Evolutionary conservation across 2,797 vertebrate species (phyloP).

Genomic region (Galagoides demidoff): DNA sequence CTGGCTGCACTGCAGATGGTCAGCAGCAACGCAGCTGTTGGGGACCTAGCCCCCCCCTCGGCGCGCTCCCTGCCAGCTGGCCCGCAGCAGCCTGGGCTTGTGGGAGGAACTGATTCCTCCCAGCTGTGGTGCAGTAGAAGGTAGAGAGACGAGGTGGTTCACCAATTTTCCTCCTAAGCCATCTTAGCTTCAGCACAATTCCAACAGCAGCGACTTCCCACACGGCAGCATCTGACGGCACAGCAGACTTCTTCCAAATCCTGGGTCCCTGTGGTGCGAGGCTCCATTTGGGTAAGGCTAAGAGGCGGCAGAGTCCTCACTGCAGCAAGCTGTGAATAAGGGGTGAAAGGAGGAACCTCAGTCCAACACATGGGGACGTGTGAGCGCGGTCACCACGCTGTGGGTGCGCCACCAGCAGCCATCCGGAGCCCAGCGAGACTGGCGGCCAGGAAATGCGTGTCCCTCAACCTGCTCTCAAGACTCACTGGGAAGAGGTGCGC

Average conservation of each 20-base stretch:
- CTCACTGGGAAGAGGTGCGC: fast-evolving
- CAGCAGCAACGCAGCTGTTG: slow-evolving; percentile 72
- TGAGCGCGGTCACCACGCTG: fast-evolving
- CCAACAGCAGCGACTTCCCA: background rate
- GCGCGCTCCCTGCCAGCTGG: slow-evolving; percentile 82
- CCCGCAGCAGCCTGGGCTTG: slow-evolving; percentile 77
- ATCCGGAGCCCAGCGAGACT: background rate
- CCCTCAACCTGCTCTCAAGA: fast-evolving
- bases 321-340: background rate
- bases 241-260: background rate
- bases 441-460: background rate
- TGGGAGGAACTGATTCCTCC: slow-evolving; percentile 81
- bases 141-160: slow-evolving; percentile 27
- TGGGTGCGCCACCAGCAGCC: background rate
- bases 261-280: background rate
- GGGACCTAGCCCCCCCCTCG: slow-evolving; percentile 78
- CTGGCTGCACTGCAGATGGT: slow-evolving; percentile 83
- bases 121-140: slow-evolving; percentile 81
- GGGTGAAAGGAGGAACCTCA: background rate
- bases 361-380: background rate
- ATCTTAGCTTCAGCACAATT: slow-evolving; percentile 17
- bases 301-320: fast-evolving
- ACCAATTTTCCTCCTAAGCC: slow-evolving; percentile 53
- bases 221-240: background rate
- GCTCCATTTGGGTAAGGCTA: slow-evolving; percentile 26